Evolutionary conservation across 92 coral and sea anemone species (phyloP).

Genomic region (Chrysogorgia sp.): DNA sequence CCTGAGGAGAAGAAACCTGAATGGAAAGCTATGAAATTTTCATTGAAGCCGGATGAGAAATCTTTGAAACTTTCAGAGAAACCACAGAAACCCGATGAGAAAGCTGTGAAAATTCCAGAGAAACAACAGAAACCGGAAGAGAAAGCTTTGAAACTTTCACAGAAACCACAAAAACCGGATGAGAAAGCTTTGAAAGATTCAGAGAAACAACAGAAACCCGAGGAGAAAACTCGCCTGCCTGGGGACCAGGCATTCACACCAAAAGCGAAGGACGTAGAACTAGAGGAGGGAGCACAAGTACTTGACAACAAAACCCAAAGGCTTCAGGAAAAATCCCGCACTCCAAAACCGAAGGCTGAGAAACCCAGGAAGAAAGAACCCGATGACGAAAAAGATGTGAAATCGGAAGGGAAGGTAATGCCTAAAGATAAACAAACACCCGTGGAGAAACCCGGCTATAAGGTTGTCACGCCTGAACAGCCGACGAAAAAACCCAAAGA

Average conservation of each 20-base stretch:
- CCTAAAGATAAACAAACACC: not conserved
- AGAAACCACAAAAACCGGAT: conserved; percentile 13
- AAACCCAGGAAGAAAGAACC: not conserved
- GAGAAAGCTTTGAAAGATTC: not conserved
- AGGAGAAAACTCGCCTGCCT: not conserved
- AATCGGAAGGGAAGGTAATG: not conserved
- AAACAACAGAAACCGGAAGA: conserved; percentile 15
- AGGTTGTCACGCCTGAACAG: not conserved
- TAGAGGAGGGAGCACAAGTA: not conserved
- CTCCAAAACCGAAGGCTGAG: not conserved
- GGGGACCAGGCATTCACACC: not conserved
- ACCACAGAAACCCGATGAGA: conserved; percentile 14
- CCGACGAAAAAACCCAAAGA: conserved; percentile 1
- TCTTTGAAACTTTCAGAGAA: not conserved
- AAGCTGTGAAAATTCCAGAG: not conserved
- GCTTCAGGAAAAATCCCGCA: not conserved
- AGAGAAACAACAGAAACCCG: conserved; percentile 28
- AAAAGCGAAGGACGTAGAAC: not conserved
- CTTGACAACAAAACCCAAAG: not conserved
- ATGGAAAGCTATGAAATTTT: not conserved
- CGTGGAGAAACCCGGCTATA: not conserved
- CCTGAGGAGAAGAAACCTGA: conserved; percentile 14
- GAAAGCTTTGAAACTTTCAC: not conserved
- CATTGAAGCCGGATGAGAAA: conserved; percentile 5
- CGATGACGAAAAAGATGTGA: not conserved